A percentile compares a stretch with the other conserved stretches of the same genome.
Conservation (phyloP, 2,113 vertebrate species). For the Scolopax mira region DNA sequence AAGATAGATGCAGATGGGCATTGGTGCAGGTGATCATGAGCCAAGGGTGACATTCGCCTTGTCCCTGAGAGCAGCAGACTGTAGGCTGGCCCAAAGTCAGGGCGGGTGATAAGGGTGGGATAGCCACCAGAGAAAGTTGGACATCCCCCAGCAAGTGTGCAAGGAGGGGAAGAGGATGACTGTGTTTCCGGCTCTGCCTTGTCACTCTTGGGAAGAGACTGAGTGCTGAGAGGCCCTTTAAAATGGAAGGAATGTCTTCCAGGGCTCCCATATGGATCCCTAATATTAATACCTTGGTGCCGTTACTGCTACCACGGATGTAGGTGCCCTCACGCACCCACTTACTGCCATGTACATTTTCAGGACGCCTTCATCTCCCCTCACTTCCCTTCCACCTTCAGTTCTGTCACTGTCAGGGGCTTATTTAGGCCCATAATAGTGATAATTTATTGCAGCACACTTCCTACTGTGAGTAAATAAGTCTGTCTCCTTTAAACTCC, state of each 20-base stretch:
- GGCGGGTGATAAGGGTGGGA: not conserved
- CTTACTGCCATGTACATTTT: not conserved
- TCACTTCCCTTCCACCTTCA: not conserved
- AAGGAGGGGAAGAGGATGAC: not conserved
- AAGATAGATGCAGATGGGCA: not conserved
- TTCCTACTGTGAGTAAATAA: constrained; percentile 82
- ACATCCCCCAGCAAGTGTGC: not conserved
- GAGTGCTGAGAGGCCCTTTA: not conserved
- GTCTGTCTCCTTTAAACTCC: constrained; percentile 81
- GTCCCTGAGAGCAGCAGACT: not conserved
- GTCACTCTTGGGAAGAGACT: not conserved
- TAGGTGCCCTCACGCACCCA: not conserved
- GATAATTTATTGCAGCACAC: constrained; percentile 81
- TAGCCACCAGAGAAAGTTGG: accelerated
- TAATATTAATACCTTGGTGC: not conserved
- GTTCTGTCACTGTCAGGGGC: constrained; percentile 63
- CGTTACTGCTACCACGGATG: not conserved
- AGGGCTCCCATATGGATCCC: not conserved
- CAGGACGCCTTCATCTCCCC: not conserved
- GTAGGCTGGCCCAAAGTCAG: accelerated
- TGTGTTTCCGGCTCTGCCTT: not conserved
- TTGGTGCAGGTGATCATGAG: not conserved
- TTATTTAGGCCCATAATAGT: constrained; percentile 58
- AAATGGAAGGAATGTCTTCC: not conserved
- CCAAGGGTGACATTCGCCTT: not conserved